Evolutionary conservation across 2,888 invertebrate genomes (phyloP).

Genomic region (Gastracanthus pulcherrimus): DNA sequence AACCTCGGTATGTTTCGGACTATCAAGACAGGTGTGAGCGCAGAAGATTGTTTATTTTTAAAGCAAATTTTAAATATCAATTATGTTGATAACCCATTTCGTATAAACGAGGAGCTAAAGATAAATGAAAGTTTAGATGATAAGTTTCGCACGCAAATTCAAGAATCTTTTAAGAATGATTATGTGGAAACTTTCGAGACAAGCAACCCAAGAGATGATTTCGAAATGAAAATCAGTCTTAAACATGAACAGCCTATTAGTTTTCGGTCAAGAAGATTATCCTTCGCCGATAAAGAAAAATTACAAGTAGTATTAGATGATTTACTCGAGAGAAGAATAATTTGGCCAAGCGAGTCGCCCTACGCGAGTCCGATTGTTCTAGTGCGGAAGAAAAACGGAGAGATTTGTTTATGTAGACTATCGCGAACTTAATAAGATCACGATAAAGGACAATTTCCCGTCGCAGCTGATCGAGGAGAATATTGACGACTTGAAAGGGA

Average conservation of each 20-base stretch:
- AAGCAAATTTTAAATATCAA: background rate
- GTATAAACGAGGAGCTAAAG: background rate
- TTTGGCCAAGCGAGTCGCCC: constrained; percentile 8
- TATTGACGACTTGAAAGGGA: too few species aligned
- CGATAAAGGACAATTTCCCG: background rate
- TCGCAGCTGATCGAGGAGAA: background rate
- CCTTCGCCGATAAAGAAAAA: constrained; percentile 34
- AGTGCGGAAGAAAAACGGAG: background rate
- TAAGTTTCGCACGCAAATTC: too few species aligned
- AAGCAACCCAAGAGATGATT: background rate
- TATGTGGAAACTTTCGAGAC: too few species aligned
- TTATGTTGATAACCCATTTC: constrained; percentile 9
- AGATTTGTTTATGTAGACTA: constrained; percentile 20
- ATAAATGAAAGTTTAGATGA: too few species aligned
- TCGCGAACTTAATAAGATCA: constrained; percentile 1
- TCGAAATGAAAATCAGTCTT: background rate
- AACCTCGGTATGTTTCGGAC: too few species aligned
- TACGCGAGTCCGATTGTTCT: constrained; percentile 30
- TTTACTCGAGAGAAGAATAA: constrained; percentile 6
- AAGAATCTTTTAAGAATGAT: background rate
- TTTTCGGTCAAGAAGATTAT: background rate
- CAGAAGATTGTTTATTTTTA: background rate
- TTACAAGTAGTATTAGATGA: constrained; percentile 8
- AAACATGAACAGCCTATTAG: background rate
- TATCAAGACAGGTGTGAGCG: background rate